Evolutionary conservation across 2,888 invertebrate genomes (phyloP).

Genomic region (Heliconius cydno): DNA sequence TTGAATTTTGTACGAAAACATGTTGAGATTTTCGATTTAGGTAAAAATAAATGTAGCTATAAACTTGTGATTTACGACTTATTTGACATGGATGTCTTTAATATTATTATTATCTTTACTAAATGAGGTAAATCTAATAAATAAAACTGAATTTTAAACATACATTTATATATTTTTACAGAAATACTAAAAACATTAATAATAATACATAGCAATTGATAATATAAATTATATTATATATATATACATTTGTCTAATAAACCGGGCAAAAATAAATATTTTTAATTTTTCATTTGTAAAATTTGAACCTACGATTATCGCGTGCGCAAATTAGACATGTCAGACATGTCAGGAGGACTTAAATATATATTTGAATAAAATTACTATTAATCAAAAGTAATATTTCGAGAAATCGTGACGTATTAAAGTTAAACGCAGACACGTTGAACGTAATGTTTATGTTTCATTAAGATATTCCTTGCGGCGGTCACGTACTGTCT

Average conservation of each 20-base stretch:
- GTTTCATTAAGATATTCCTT: slow-evolving; percentile 34
- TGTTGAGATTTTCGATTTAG: slow-evolving; percentile 38
- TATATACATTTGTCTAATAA: not conserved
- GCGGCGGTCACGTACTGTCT: slow-evolving; percentile 36
- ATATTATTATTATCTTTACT: not conserved
- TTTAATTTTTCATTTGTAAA: not conserved
- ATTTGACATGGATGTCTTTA: slow-evolving; percentile 53
- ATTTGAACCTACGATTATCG: not conserved
- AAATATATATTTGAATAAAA: slow-evolving; percentile 11
- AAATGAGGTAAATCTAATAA: not conserved
- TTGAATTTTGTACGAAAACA: slow-evolving; percentile 33
- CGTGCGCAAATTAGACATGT: not conserved
- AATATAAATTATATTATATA: no score
- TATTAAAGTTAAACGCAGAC: slow-evolving; percentile 21
- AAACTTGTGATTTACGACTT: slow-evolving; percentile 68
- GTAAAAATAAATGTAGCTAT: slow-evolving; percentile 64
- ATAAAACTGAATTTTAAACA: not conserved
- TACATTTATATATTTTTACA: not conserved
- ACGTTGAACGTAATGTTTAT: slow-evolving; percentile 31
- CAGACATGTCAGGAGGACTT: not conserved
- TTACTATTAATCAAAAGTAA: slow-evolving; percentile 15
- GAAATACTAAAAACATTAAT: no score
- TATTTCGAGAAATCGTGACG: slow-evolving; percentile 22
- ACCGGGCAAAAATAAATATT: no score
- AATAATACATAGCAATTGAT: not conserved